These are phyloP conservation scores for Fistularia commersonii DNA, from an alignment of 2,797 vertebrate genomes.

Conservation along the genomic window DNA sequence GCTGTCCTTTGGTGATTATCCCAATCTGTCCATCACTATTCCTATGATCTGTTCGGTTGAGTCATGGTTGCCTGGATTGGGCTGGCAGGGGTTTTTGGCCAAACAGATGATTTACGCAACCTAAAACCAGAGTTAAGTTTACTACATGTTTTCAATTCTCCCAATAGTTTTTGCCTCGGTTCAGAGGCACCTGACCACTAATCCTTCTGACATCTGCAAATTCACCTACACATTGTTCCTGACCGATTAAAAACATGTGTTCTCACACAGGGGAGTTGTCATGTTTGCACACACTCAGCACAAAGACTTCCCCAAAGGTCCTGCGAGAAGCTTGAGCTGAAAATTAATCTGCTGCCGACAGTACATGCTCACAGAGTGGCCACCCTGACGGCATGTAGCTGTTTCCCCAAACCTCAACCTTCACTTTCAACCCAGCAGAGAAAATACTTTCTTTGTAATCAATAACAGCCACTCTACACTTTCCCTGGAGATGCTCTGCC, in stretches of 20 bases:
- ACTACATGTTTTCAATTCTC: slow-evolving; percentile 13
- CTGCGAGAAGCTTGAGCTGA: slow-evolving; percentile 38
- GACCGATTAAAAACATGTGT: slow-evolving; percentile 31
- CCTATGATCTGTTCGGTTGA: slow-evolving; percentile 50
- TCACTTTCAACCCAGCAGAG: background rate
- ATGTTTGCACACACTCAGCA: slow-evolving; percentile 50
- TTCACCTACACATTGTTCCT: slow-evolving; percentile 23
- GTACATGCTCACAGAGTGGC: background rate
- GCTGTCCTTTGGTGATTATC: slow-evolving; percentile 44
- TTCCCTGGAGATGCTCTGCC: too few relatives aligned
- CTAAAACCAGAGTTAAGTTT: slow-evolving; percentile 14
- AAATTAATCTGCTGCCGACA: background rate
- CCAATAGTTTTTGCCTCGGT: background rate
- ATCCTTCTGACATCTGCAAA: slow-evolving; percentile 16
- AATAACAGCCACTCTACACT: background rate
- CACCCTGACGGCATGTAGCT: background rate
- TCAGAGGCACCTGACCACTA: slow-evolving; percentile 14
- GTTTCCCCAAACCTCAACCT: slow-evolving; percentile 1
- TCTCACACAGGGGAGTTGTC: slow-evolving; percentile 39
- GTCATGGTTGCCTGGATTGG: slow-evolving; percentile 24
- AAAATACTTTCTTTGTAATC: background rate
- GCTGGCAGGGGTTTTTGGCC: slow-evolving; percentile 30
- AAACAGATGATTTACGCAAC: slow-evolving; percentile 19
- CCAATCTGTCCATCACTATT: slow-evolving; percentile 50
- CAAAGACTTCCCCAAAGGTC: slow-evolving; percentile 49